These are phyloP conservation scores for Zygaena filipendulae DNA, from an alignment of 2,888 invertebrate species.

Conservation along the genomic window DNA sequence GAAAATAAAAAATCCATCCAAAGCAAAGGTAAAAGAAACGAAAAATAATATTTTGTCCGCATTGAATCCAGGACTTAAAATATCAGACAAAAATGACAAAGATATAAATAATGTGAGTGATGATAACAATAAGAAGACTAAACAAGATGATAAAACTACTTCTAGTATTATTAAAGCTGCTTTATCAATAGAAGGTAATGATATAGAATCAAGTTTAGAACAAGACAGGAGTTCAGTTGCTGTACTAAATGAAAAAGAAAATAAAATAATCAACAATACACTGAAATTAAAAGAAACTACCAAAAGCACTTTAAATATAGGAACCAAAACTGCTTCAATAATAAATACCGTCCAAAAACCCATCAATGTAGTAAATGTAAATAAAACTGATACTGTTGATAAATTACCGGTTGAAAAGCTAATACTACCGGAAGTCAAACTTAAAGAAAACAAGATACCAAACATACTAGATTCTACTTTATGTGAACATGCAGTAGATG, in stretches of 20 bases:
- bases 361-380: slow-evolving; percentile 15
- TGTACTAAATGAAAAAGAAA: slow-evolving; percentile 5
- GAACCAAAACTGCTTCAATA: slow-evolving; percentile 4
- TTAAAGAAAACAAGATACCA: slow-evolving; percentile 44
- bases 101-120: slow-evolving; percentile 10
- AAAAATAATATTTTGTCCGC: slow-evolving; percentile 16
- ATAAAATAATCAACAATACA: slow-evolving; percentile 6
- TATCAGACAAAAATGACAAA: slow-evolving; percentile 11
- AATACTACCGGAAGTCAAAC: slow-evolving; percentile 27
- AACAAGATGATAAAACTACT: slow-evolving; percentile 8
- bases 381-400: slow-evolving; percentile 16
- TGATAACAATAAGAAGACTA: slow-evolving; percentile 9
- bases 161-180: slow-evolving; percentile 1
- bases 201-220: slow-evolving; percentile 1
- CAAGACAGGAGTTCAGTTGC: no score
- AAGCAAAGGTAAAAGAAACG: slow-evolving; percentile 15
- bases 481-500: slow-evolving; percentile 52
- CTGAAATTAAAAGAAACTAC: slow-evolving; percentile 5
- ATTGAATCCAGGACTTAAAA: slow-evolving; percentile 1
- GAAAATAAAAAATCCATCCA: slow-evolving; percentile 20
- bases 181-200: slow-evolving; percentile 4
- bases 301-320: not conserved
- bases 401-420: slow-evolving; percentile 24
- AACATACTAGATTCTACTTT: slow-evolving; percentile 46
- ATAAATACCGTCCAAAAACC: slow-evolving; percentile 15